Conservation (phyloP, 2,888 invertebrate genomes). For the Palloptera scutellata region DNA sequence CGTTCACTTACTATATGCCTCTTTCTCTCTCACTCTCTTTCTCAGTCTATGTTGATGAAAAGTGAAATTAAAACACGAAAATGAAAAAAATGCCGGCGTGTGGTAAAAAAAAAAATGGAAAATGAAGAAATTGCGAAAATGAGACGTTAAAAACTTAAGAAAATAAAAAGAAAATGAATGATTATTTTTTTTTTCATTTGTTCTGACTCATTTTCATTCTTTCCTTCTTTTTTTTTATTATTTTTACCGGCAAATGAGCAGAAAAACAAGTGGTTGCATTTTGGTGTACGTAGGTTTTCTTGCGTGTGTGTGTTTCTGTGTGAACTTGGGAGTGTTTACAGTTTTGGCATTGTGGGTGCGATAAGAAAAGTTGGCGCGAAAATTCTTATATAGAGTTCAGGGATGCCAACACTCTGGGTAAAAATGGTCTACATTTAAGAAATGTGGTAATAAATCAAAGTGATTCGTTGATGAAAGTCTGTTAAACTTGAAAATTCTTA, state of each 20-base stretch:
- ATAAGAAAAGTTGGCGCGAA: conserved; percentile 15
- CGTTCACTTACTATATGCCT: too few relatives aligned
- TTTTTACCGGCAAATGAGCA: conserved; percentile 30
- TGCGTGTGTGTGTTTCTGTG: background rate
- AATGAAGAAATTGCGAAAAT: conserved; percentile 32
- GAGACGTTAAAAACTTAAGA: conserved; percentile 29
- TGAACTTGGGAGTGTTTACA: background rate
- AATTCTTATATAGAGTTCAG: background rate
- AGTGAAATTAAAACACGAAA: conserved; percentile 52
- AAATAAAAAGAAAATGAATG: conserved; percentile 23
- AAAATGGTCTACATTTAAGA: too few relatives aligned
- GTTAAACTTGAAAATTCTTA: too few relatives aligned
- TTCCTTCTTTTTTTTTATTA: conserved; percentile 20
- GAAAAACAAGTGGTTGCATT: conserved; percentile 20
- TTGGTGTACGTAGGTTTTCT: background rate
- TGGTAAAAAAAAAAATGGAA: background rate
- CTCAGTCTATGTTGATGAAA: conserved; percentile 37
- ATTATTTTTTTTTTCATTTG: background rate
- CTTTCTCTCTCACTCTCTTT: too few relatives aligned
- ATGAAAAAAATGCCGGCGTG: conserved; percentile 21
- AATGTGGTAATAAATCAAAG: too few relatives aligned
- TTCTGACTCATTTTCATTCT: background rate
- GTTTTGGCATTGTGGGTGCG: conserved; percentile 12
- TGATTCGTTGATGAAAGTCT: too few relatives aligned
- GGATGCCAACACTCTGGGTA: too few relatives aligned